Conservation (phyloP, 2,888 invertebrate genomes). For the Octonoba sinensis region DNA sequence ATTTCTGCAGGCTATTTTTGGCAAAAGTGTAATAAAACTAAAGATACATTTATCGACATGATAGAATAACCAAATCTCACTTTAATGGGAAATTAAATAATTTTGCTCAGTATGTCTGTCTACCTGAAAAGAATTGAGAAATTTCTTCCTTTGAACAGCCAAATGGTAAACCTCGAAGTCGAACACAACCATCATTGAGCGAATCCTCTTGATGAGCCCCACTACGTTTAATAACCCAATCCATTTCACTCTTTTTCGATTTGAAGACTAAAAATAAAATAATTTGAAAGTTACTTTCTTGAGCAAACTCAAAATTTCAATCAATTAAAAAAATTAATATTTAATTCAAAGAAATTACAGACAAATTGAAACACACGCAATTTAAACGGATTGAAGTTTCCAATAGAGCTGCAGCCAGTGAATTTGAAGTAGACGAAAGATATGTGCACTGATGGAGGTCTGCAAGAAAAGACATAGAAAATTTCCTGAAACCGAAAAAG, state of each 20-base stretch:
- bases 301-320: neutral
- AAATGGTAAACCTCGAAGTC: slow-evolving; percentile 93
- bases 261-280: slow-evolving; percentile 79
- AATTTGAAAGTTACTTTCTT: neutral
- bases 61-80: too few relatives aligned
- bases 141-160: slow-evolving; percentile 96
- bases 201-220: slow-evolving; percentile 75
- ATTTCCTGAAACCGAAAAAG: neutral
- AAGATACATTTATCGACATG: too few relatives aligned
- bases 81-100: too few relatives aligned
- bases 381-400: neutral
- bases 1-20: too few relatives aligned
- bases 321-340: neutral
- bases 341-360: neutral
- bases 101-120: neutral
- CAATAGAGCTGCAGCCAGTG: neutral
- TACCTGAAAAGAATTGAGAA: slow-evolving; percentile 94
- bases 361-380: neutral
- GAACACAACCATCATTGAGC: slow-evolving; percentile 80
- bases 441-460: too few relatives aligned
- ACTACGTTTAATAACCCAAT: slow-evolving; percentile 86
- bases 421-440: too few relatives aligned
- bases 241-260: slow-evolving; percentile 90
- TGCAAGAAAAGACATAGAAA: too few relatives aligned
- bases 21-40: too few relatives aligned